A percentile compares a stretch with the other conserved stretches of the same genome.
These are phyloP conservation scores for Pyxicephalus adspersus DNA, from an alignment of 2,113 vertebrate species.

Conservation along the genomic window DNA sequence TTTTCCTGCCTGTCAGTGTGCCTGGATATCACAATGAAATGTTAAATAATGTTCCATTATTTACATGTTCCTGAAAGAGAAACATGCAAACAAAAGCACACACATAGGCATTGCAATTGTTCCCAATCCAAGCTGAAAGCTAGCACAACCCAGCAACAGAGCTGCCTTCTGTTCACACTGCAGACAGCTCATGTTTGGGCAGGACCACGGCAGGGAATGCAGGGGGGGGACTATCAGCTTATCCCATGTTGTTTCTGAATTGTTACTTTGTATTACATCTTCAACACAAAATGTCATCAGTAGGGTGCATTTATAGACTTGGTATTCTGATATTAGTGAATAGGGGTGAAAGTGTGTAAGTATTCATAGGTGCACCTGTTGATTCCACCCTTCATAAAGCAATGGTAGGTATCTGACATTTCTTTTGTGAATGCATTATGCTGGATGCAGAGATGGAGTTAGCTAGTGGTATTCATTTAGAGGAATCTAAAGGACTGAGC, in stretches of 20 bases:
- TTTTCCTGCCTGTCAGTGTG: too few species aligned
- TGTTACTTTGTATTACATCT: too few species aligned
- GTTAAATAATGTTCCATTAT: too few species aligned
- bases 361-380: slow-evolving; percentile 34
- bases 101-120: too few species aligned
- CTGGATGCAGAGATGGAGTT: neutral
- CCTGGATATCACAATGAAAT: too few species aligned
- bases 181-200: slow-evolving; percentile 23
- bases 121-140: neutral
- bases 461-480: neutral
- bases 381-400: neutral
- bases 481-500: neutral
- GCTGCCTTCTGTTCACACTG: slow-evolving; percentile 51
- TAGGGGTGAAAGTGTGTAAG: neutral
- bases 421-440: slow-evolving; percentile 40
- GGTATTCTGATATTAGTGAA: neutral
- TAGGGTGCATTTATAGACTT: neutral
- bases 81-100: too few species aligned
- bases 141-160: neutral
- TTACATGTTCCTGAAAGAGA: too few species aligned
- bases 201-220: neutral
- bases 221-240: neutral
- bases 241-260: neutral
- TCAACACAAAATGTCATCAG: neutral
- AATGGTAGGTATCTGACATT: neutral